Conservation (phyloP, 2,113 vertebrate species). For the Columbina picui region DNA sequence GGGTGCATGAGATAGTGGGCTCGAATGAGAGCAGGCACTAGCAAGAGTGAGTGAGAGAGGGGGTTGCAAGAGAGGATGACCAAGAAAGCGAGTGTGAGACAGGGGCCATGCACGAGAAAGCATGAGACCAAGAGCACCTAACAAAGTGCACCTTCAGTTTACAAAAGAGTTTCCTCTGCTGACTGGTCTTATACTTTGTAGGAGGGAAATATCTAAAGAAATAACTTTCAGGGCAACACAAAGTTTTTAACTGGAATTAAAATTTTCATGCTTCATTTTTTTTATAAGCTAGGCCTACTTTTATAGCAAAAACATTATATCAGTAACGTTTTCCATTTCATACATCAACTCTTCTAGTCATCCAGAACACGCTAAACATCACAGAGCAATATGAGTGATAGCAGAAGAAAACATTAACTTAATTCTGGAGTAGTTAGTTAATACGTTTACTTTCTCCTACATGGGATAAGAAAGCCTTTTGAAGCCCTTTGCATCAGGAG, state of each 20-base stretch:
- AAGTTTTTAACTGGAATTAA: neutral
- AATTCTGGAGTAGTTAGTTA: neutral
- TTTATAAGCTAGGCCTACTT: neutral
- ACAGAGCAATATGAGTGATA: neutral
- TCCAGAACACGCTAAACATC: neutral
- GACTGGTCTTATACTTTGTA: neutral
- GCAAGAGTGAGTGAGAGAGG: neutral
- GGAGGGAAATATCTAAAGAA: neutral
- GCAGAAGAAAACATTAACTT: neutral
- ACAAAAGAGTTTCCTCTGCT: neutral
- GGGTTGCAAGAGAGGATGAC: rapidly evolving
- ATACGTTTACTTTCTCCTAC: neutral
- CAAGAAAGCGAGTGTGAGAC: neutral
- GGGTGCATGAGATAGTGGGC: rapidly evolving
- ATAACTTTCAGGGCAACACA: neutral
- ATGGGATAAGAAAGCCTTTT: neutral
- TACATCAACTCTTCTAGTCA: neutral
- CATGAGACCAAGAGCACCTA: neutral
- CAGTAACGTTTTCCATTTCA: neutral
- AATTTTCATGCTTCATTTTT: neutral
- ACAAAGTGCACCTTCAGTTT: neutral
- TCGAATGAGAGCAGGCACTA: neutral
- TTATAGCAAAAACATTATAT: neutral
- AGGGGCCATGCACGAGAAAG: neutral
- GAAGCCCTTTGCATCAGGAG: neutral